Base-by-base conservation (phyloP, 2,888 invertebrate genomes). In the Leptinotarsa juncta region DNA sequence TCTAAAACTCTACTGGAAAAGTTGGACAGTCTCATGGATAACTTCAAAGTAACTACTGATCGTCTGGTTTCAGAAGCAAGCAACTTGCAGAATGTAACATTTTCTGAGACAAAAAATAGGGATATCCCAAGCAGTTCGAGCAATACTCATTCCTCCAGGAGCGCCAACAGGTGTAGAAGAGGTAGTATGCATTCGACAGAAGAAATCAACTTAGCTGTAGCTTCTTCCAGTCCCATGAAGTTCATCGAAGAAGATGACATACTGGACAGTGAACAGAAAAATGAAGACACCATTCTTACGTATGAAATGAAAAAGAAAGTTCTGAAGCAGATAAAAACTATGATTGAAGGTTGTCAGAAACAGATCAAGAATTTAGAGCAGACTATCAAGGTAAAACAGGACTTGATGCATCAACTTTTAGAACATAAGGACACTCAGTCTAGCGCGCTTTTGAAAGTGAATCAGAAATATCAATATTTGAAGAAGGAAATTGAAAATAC, bases 11-110 rank as follows among this genome's bases (percentile, higher is more conserved):
- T 94, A 78, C 89, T 92, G 76, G 94, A 94, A 77, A 94, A 93
- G 85, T 88, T 95, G 20, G 93, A 94, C 77, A 91, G 91, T 77
- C 90, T 91, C 68, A 94, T 95, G 92, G 92, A 91, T 73, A 92
- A 92, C 82, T 93, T 95, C 83, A 91, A 91, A 81, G 89, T 89
- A 60, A 93, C 92, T 84, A 95, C 94, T 79, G 94, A 95, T 86
- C 90, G 90, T 78, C 85, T 94, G 32, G 91, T 93, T 81, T 89
- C 90, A 77, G 90, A 90, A 51, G 78, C 77, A 62, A 85, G 84
- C 80, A 75, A 72, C 62, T 73, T 72, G 26, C 78, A 81, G 48
- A 77, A 77, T 62, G 69, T 67, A 48, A 76, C 75, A 48, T 80
- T 78, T 70, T 80, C 81, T 68, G 57, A 14, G 20, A 57, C 57